These are phyloP conservation scores for Phymastichus coffea DNA, from an alignment of 1,140 invertebrate genomes.

Conservation along the genomic window DNA sequence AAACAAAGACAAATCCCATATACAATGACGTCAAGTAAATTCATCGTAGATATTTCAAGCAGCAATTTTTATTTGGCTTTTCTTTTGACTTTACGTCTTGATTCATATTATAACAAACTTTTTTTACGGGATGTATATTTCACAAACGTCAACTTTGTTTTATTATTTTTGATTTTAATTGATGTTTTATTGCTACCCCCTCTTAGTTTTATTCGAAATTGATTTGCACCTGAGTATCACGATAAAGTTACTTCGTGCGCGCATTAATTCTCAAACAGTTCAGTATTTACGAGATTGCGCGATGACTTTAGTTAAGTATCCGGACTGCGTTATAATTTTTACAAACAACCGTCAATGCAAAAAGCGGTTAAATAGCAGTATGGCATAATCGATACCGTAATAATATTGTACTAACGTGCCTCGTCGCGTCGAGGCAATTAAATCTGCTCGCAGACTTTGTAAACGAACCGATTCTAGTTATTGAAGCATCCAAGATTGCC, in stretches of 20 bases:
- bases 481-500: slow-evolving; percentile 17
- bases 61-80: not conserved
- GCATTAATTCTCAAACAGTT: slow-evolving; percentile 10
- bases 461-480: slow-evolving; percentile 9
- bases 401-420: not conserved
- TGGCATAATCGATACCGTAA: not conserved
- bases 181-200: too few species aligned
- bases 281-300: slow-evolving; percentile 25
- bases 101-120: too few species aligned
- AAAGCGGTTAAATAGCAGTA: not conserved
- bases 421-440: not conserved
- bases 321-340: not conserved
- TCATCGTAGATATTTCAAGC: slow-evolving; percentile 1
- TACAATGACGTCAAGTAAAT: slow-evolving; percentile 12
- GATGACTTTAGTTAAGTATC: not conserved
- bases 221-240: too few species aligned
- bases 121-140: too few species aligned
- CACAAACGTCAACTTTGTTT: too few species aligned
- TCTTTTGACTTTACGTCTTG: not conserved
- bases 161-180: too few species aligned
- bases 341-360: slow-evolving; percentile 1
- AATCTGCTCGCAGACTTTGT: slow-evolving; percentile 10
- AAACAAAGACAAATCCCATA: not conserved
- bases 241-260: too few species aligned
- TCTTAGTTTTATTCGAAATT: too few species aligned